Base-by-base conservation (phyloP, 1,140 invertebrate genomes). In the Ericerus pela region DNA sequence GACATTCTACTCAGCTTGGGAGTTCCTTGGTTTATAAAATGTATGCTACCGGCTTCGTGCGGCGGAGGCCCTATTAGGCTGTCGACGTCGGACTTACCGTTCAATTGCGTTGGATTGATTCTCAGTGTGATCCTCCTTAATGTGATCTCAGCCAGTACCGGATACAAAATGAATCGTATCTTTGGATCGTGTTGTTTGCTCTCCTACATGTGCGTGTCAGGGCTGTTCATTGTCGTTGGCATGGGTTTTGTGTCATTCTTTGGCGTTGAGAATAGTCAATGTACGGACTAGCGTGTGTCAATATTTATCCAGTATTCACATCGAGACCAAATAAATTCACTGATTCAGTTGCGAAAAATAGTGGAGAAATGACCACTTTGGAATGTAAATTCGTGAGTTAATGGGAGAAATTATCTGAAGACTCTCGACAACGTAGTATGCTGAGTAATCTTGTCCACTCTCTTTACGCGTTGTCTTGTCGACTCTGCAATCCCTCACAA, bases 1-100 rank as follows among this genome's bases (percentile, higher is more conserved):
- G 85, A 88, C 57, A 88, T 90, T 51, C 65, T 90, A 1, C 72
- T 90, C 16, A 88, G 85, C n/a, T 69, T 91, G 14, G 85, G 85
- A 2, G 62, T 89, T 10, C 87, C 87, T 0, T 91, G 87, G 88
- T 76, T 85, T 2, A 80, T 89, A 41, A 84, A 80, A 60, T 80
- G 37, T 29, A 65, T 81, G 38, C 69, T 78, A 29, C 68, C 75
- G 10, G 67, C 73, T 1, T 67, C 60, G 0, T 52, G 59, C 51
- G 37, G 56, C 1, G 62, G 62, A 1, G 62, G 64, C 0, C 60
- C 63, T 1, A 53, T 64, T 1, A 38, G 16, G 12, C 54, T 64
- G 14, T 54, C 61, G 43, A 61, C 60, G 2, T 28, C 51, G 1
- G 58, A 55, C 2, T 53, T 63, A 20, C 54, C 60, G 4, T 62